Percentiles rank a stretch among this genome's conserved stretches.
These are phyloP conservation scores for Perca fluviatilis DNA, from an alignment of 2,113 vertebrate genomes.

Conservation along the genomic window DNA sequence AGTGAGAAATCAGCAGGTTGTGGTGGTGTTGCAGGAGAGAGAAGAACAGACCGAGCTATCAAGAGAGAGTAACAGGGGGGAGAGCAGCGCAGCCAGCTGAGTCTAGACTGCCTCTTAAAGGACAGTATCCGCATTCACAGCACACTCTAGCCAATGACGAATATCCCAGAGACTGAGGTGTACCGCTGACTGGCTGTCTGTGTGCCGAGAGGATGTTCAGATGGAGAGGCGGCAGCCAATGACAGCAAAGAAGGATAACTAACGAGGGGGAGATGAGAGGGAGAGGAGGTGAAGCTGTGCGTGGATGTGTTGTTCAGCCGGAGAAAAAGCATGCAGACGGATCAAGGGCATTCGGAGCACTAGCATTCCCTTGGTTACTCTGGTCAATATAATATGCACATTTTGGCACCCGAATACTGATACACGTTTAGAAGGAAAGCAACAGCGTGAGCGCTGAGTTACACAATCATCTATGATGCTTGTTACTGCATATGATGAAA, in stretches of 20 bases:
- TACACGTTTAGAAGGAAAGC: not conserved
- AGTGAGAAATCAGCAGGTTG: conserved; percentile 77
- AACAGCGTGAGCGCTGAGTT: conserved; percentile 2
- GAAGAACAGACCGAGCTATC: conserved; percentile 18
- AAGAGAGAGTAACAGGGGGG: not conserved
- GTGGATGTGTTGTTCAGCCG: conserved; percentile 44
- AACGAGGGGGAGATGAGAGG: not conserved
- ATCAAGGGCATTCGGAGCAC: conserved; percentile 79
- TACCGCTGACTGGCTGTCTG: conserved; percentile 55
- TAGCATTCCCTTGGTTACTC: conserved; percentile 10
- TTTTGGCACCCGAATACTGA: not conserved
- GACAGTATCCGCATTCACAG: conserved; percentile 70
- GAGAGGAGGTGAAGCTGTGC: conserved; percentile 20
- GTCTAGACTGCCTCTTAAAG: conserved; percentile 80
- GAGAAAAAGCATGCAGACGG: conserved; percentile 63
- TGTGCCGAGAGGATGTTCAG: conserved; percentile 45
- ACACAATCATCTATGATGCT: not conserved
- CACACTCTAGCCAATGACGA: conserved; percentile 64
- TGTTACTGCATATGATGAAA: conserved; percentile 15
- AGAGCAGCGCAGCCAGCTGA: conserved; percentile 41
- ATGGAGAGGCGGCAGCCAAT: conserved; percentile 61
- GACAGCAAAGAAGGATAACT: conserved; percentile 27
- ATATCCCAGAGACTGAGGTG: conserved; percentile 17
- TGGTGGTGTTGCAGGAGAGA: conserved; percentile 67
- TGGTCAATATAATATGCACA: not conserved